Percentiles rank a stretch among this genome's conserved stretches.
Evolutionary conservation across 2,113 vertebrate genomes (phyloP).

Genomic region (Paradoxurus hermaphroditus): DNA sequence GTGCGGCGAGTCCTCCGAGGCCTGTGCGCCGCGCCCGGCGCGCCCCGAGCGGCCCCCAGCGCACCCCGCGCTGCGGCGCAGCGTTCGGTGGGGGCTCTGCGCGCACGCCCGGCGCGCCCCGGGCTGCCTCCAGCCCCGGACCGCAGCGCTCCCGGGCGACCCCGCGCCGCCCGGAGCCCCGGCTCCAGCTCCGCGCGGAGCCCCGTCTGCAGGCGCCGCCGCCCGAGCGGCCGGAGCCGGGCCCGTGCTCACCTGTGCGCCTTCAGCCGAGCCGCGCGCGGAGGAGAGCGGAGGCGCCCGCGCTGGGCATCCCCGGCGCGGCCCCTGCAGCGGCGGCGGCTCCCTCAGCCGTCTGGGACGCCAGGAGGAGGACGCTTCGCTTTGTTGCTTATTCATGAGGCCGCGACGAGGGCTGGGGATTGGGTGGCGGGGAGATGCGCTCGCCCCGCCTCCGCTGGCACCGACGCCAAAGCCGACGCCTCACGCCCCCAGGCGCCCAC

Average conservation of each 20-base stretch:
- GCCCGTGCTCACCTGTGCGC: constrained; percentile 65
- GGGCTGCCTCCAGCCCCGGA: not conserved
- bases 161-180: not conserved
- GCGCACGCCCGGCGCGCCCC: not conserved
- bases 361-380: constrained; percentile 51
- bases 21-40: constrained; percentile 49
- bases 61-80: constrained; percentile 39
- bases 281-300: constrained; percentile 11
- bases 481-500: constrained; percentile 18
- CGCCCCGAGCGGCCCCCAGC: not conserved
- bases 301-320: constrained; percentile 54
- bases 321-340: constrained; percentile 50
- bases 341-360: constrained; percentile 47
- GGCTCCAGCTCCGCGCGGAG: not conserved
- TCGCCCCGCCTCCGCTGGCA: constrained; percentile 57
- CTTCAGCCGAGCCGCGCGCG: constrained; percentile 49
- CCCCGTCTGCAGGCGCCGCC: not conserved
- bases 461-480: not conserved
- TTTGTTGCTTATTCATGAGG: constrained; percentile 72
- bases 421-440: constrained; percentile 48
- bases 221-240: not conserved
- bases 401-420: constrained; percentile 55
- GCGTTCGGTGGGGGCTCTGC: constrained; percentile 2
- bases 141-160: not conserved
- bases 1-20: constrained; percentile 23